Conservation (phyloP, 2,113 vertebrate genomes). For the Orycteropus afer region DNA sequence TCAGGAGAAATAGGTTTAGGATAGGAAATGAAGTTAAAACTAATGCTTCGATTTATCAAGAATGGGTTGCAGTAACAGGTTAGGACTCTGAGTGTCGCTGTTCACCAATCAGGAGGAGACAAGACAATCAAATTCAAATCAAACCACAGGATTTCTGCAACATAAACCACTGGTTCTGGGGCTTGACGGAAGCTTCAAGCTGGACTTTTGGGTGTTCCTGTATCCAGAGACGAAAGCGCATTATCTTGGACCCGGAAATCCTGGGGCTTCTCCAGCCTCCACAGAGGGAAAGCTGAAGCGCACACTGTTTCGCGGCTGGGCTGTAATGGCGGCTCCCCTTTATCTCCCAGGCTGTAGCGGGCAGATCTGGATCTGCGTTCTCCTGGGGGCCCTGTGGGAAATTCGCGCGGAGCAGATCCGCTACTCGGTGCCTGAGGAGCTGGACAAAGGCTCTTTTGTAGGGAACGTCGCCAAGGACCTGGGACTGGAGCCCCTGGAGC, state of each 20-base stretch:
- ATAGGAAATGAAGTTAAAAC: neutral
- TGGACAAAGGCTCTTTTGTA: conserved; percentile 82
- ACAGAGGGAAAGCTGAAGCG: neutral
- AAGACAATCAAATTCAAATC: conserved; percentile 1
- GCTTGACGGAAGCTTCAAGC: neutral
- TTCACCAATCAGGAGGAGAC: conserved; percentile 70
- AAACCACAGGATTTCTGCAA: conserved; percentile 18
- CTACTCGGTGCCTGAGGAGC: conserved; percentile 86
- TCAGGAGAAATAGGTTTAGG: neutral
- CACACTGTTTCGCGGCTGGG: neutral
- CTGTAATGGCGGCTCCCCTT: conserved; percentile 66
- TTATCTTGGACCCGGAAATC: neutral
- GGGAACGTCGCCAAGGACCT: conserved; percentile 85
- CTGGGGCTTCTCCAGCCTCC: neutral
- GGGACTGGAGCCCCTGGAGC: conserved; percentile 77
- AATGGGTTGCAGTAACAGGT: conserved; percentile 70
- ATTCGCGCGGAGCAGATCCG: conserved; percentile 79
- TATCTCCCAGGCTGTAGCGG: neutral
- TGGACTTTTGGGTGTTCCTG: neutral
- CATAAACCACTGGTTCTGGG: conserved; percentile 37
- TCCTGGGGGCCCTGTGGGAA: conserved; percentile 64
- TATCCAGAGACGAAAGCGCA: neutral
- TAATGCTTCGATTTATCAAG: neutral
- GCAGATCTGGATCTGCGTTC: conserved; percentile 65
- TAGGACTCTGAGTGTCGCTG: conserved; percentile 81